Base-by-base conservation (phyloP, 2,888 invertebrate species). In the Drosophila atripex region DNA sequence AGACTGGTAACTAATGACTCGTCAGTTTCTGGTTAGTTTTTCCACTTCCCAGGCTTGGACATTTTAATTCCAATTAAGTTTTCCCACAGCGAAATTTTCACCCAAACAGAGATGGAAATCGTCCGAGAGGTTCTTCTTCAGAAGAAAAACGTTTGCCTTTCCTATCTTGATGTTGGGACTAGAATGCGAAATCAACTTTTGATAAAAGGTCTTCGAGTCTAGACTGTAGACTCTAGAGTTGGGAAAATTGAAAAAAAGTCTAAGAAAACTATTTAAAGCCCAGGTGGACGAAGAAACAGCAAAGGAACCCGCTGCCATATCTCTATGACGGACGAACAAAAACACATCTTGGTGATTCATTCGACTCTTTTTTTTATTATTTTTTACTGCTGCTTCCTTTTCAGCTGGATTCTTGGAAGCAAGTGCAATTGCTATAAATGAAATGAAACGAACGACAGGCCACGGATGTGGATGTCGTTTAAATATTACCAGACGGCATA, bases 401-500 rank as follows among this genome's bases (percentile, higher is more conserved):
- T 39, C 28, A 38, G 12, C 46, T 41, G 56, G 28, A 28, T 82
- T 82, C 82, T 76, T 70, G 76, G 82, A 84, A 82, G 55, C 76
- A 79, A 85, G 78, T 82, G 85, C 77, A 77, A 76, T 79, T 79
- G 71, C 69, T 73, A 79, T 76, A 79, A 77, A 68, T 64, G 64
- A 64, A 64, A 61, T 51, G 53, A 71, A 51, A 58, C 66, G 39
- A 60, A 32, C 55, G 46, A 60, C 55, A 32, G 23, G 59, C 53
- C 78, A 80, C 85, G 80, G 80, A 80, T 85, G 85, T 80, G 82
- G 70, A 80, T 82, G 82, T 82, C 82, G 85, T 82, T 85, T 82
- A 79, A 82, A 77, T 77, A 80, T 76, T 68, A 69, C 72, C 85
- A 82, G 82, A 85, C 82, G 73, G 82, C 85, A 77, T 85, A 73